These are phyloP conservation scores for Chanos chanos DNA, from an alignment of 2,797 vertebrate genomes.

Conservation along the genomic window DNA sequence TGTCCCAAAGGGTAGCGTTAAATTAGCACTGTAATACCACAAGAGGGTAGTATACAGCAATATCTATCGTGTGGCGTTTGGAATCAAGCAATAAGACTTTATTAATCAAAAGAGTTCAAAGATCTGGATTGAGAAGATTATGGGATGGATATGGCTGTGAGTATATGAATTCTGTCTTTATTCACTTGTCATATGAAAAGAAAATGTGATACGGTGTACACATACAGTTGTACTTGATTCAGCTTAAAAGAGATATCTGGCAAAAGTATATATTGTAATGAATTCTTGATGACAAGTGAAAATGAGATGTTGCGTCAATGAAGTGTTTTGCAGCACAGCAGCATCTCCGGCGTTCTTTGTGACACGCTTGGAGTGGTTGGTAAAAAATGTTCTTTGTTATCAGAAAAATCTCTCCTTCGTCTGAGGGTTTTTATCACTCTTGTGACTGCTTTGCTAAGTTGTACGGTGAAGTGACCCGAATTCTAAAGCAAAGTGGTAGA, in stretches of 20 bases:
- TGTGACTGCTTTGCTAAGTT: slow-evolving; percentile 58
- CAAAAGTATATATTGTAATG: no score
- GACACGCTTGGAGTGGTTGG: slow-evolving; percentile 24
- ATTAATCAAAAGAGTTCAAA: no score
- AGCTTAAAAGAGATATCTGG: no score
- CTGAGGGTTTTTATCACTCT: slow-evolving; percentile 54
- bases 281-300: not conserved
- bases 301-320: no score
- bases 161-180: no score
- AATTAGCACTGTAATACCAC: slow-evolving; percentile 33
- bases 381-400: slow-evolving; percentile 47
- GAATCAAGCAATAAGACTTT: no score
- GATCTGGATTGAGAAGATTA: no score
- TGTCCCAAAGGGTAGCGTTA: no score
- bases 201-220: no score
- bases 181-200: no score
- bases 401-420: slow-evolving; percentile 51
- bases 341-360: slow-evolving; percentile 12
- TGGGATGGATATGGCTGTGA: no score
- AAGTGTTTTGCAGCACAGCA: not conserved
- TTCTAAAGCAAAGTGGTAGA: slow-evolving; percentile 70
- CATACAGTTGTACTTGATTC: no score
- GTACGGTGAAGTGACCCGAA: slow-evolving; percentile 72
- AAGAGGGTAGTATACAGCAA: slow-evolving; percentile 40
- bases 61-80: not conserved